A percentile compares a stretch with the other conserved stretches of the same genome.
These are phyloP conservation scores for Cremastinae sp. DNA, from an alignment of 2,888 invertebrate genomes.

Conservation along the genomic window DNA sequence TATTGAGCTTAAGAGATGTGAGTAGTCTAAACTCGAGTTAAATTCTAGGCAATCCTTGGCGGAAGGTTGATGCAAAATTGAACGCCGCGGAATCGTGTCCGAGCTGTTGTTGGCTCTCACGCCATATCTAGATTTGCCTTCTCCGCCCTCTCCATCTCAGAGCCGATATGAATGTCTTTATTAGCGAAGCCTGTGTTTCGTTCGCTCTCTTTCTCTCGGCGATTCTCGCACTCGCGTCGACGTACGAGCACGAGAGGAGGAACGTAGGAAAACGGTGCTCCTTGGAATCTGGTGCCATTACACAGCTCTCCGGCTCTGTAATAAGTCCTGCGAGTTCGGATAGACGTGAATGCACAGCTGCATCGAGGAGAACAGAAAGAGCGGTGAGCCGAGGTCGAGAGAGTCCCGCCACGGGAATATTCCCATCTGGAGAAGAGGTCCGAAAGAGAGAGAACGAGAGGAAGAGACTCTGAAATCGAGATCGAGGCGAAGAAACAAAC, in stretches of 20 bases:
- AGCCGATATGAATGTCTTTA: slow-evolving; percentile 79
- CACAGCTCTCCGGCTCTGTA: slow-evolving; percentile 47
- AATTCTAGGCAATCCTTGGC: slow-evolving; percentile 29
- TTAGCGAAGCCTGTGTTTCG: slow-evolving; percentile 67
- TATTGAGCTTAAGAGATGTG: background rate
- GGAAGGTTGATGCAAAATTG: slow-evolving; percentile 44
- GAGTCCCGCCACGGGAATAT: background rate
- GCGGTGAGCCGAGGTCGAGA: background rate
- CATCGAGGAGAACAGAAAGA: background rate
- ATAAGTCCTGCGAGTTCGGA: slow-evolving; percentile 47
- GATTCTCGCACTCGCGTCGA: slow-evolving; percentile 48
- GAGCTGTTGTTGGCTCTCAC: slow-evolving; percentile 50
- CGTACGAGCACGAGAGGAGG: slow-evolving; percentile 42
- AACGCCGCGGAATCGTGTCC: slow-evolving; percentile 56
- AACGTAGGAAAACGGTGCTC: slow-evolving; percentile 50
- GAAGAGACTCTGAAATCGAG: slow-evolving; percentile 13
- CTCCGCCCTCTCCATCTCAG: slow-evolving; percentile 70
- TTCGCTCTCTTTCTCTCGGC: slow-evolving; percentile 58
- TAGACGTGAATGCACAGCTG: slow-evolving; percentile 36
- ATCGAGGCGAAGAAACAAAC: slow-evolving; percentile 43
- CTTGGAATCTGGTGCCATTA: slow-evolving; percentile 48
- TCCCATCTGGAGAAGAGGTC: no score
- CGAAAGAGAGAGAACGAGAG: slow-evolving; percentile 1
- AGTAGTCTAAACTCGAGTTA: slow-evolving; percentile 4
- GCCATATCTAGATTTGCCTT: slow-evolving; percentile 65